Evolutionary conservation across 2,888 invertebrate species (phyloP).

Genomic region (Lasioglossum villosulum): DNA sequence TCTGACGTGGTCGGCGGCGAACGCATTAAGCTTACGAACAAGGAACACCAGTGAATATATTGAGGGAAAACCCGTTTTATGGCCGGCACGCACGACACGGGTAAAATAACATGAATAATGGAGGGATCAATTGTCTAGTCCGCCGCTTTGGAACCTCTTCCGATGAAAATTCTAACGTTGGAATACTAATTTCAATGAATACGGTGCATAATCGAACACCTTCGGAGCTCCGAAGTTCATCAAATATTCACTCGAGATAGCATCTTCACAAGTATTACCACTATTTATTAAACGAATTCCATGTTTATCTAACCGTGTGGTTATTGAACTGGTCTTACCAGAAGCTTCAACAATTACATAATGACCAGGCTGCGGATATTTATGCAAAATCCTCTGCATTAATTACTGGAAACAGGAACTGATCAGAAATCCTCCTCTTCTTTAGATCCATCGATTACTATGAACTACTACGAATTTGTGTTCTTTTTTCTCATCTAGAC

Average conservation of each 20-base stretch:
- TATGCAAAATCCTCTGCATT: not conserved
- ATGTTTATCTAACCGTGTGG: not conserved
- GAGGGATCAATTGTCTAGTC: constrained; percentile 15
- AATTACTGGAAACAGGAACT: not conserved
- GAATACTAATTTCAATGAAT: constrained; percentile 4
- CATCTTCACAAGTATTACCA: not conserved
- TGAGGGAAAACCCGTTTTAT: constrained; percentile 46
- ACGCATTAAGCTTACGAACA: constrained; percentile 33
- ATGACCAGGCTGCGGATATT: not conserved
- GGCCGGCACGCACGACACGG: constrained; percentile 18
- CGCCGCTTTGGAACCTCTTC: not conserved
- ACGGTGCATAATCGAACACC: not conserved
- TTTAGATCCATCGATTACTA: too few relatives aligned
- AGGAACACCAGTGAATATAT: constrained; percentile 41
- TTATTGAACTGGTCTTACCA: not conserved
- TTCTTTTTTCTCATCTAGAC: too few relatives aligned
- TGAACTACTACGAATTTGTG: too few relatives aligned
- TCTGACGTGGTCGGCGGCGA: constrained; percentile 40
- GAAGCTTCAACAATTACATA: not conserved
- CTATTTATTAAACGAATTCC: not conserved
- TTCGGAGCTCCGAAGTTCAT: not conserved
- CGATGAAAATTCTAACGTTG: constrained; percentile 19
- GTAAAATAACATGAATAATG: constrained; percentile 46
- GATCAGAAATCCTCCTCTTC: not conserved
- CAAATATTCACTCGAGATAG: not conserved